Evolutionary conservation across 2,113 vertebrate genomes (phyloP), one percentile per base, ranked within the genome.

Genomic region (Xiphophorus maculatus): DNA sequence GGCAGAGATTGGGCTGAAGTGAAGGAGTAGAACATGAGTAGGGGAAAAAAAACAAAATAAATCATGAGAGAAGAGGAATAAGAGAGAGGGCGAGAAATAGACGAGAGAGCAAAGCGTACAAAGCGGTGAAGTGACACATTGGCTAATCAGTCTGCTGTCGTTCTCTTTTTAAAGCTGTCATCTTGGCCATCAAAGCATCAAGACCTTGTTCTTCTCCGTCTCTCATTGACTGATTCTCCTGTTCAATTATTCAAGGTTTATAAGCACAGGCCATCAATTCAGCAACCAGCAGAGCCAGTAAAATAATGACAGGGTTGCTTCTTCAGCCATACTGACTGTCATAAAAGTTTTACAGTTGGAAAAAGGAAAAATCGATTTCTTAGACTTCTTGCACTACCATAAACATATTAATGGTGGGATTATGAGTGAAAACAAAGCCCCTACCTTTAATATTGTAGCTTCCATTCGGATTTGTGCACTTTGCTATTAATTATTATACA

Each of bases 201-300:
- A 87, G 87, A 85, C 84, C 81, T 82, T 80, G 85, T 58, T 75
- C 77, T 76, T 87, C 75, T 84, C 61, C 67, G 68, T 75, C 83
- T 65, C 84, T 79, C 81, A 87, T 77, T 89, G 88, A 93, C 89
- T 86, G 88, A 93, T 92, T 91, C 75, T 79, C 76, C 81, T 88
- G 76, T 89, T 94, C 90, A 90, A 92, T 94, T 91, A 94, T 93
- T 94, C 88, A 94, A 86, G 85, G 84, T 93, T 93, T 90, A 94
- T 93, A 93, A 92, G 90, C 91, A 93, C 82, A 69, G 73, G 79
- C 84, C 90, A 87, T 92, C 89, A 79, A 92, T 93, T 91, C 89
- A 86, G 81, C 87, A 44, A 40, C 81, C 87, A 87, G 81, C 75
- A 82, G 76, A 90, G 86, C 89, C 81, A 86, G 87, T 89, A 77